Base-by-base conservation (phyloP, 2,797 vertebrate species). In the Poliocrania exsul region DNA sequence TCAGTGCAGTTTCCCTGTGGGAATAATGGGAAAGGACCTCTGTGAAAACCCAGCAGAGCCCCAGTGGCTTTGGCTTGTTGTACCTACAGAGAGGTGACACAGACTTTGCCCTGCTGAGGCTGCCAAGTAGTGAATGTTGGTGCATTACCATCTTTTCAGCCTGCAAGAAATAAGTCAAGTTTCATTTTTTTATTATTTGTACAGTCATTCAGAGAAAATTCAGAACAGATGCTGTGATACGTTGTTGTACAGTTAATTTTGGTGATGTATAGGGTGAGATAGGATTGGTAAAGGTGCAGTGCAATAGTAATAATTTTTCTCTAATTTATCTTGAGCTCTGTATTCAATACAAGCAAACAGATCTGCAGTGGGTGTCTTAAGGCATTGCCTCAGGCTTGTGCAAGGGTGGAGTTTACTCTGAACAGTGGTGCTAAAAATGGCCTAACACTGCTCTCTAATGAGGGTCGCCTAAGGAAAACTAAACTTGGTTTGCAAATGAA, bases 401-500 rank as follows among this genome's bases (percentile, higher is more conserved):
- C 53, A 67, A 50, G 67, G 33, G 21, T 53, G 29, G 60, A 12
- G 35, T 57, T 82, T 54, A 42, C 33, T 75, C 29, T 72, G 29
- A 75, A 58, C 23, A 51, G n/a, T 9, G 42, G 37, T 71, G 74
- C 64, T 91, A 71, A 81, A 95, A 78, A 85, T 74, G 81, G 44
- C 13, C 13, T 49, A 40, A 16, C 84, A 23, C 2, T 46, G 19
- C 23, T 73, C 42, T 70, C 23, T 86, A 50, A 28, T 40, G 90
- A 50, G 62, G 44, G 42, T 92, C 6, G 8, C 66, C 54, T 69
- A 47, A 82, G 80, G 81, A 56, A 85, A 38, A 67, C 66, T 40
- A 50, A 79, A 65, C 44, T 33, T 60, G n/a, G 26, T 61, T 85
- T 92, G 56, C 35, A 74, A n/a, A 71, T 71, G 38, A 85, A 71